Evolutionary conservation across 2,797 vertebrate species (phyloP).

Genomic region (Hypotaenidia philippensis): DNA sequence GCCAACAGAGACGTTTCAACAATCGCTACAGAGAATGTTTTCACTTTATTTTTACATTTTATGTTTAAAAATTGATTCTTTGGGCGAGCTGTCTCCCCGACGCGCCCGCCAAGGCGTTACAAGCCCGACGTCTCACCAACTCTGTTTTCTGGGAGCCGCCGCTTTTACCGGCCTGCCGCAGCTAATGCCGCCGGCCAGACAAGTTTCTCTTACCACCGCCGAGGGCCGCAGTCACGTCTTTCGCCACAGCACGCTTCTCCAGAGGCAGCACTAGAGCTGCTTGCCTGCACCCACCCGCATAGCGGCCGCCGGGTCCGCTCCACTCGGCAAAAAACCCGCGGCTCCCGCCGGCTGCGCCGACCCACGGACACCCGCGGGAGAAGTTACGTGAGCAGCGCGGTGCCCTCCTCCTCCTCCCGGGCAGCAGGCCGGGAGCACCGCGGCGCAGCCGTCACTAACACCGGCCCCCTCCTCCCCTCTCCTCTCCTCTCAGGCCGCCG

Average conservation of each 20-base stretch:
- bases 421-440: too few relatives aligned
- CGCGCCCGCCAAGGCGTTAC: too few relatives aligned
- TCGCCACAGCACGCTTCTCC: not conserved
- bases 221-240: rapidly evolving
- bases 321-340: too few relatives aligned
- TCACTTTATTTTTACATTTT: not conserved
- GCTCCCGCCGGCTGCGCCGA: too few relatives aligned
- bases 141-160: rapidly evolving
- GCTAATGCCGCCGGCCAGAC: rapidly evolving
- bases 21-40: rapidly evolving
- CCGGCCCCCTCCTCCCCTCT: too few relatives aligned
- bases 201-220: not conserved
- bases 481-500: too few relatives aligned
- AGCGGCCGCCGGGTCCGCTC: too few relatives aligned
- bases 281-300: not conserved
- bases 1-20: not conserved
- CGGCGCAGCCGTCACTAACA: too few relatives aligned
- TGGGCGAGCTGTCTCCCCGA: too few relatives aligned
- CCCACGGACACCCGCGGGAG: too few relatives aligned
- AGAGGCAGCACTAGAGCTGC: rapidly evolving
- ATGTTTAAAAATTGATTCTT: not conserved
- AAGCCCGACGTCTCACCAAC: not conserved
- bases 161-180: rapidly evolving
- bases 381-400: rapidly evolving
- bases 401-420: rapidly evolving